Evolutionary conservation across 2,797 vertebrate genomes (phyloP).

Genomic region (Pangasius larnaudii): DNA sequence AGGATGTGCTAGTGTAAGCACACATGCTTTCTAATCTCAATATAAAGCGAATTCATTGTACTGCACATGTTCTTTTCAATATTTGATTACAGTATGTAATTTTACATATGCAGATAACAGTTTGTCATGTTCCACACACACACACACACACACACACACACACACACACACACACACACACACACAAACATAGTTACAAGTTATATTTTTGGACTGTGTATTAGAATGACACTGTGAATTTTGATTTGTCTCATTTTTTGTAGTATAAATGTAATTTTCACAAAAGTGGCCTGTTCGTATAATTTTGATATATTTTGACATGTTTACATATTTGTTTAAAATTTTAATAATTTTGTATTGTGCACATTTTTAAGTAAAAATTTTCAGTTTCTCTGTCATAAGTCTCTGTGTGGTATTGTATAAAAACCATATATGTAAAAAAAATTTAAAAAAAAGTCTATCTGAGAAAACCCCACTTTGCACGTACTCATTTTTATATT

Average conservation of each 20-base stretch:
- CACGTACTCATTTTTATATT: neutral
- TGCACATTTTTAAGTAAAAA: neutral
- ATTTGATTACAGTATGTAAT: constrained; percentile 1
- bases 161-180: too few relatives aligned
- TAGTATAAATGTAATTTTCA: constrained; percentile 2
- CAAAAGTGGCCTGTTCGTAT: neutral
- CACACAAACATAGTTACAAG: neutral
- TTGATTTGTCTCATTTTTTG: neutral
- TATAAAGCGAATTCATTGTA: neutral
- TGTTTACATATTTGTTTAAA: neutral
- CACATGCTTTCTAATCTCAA: neutral
- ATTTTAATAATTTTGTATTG: neutral
- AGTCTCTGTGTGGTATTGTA: neutral
- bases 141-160: neutral
- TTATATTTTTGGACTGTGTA: neutral
- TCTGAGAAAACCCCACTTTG: neutral
- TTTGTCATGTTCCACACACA: neutral
- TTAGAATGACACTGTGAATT: neutral
- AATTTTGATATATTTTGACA: neutral
- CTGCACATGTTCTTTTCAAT: neutral
- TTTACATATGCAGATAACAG: constrained; percentile 16
- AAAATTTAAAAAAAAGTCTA: neutral
- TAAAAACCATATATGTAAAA: neutral
- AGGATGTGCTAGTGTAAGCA: neutral
- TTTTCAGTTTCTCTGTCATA: neutral